phyloP scores from a whole-genome alignment of 2,888 invertebrate species.

The Himalopsyche kuldschensis region DNA sequence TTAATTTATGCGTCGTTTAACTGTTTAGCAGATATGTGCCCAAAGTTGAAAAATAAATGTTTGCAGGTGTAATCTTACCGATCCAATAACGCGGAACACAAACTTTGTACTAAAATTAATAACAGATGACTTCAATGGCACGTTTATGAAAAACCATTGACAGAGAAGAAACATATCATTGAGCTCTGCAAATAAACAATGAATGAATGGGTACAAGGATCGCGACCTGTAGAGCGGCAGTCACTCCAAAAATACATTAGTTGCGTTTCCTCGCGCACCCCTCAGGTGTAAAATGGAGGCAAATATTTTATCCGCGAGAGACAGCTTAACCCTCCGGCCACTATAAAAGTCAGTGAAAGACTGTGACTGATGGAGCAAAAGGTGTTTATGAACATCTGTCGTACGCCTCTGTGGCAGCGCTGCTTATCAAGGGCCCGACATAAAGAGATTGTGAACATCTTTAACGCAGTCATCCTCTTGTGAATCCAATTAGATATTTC shows the following conservation, averaged over 20 bases:
- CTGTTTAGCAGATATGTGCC: too few species aligned
- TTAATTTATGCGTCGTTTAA: too few species aligned
- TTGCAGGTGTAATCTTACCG: neutral
- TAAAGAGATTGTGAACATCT: neutral
- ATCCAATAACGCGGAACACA: neutral
- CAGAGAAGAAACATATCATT: neutral
- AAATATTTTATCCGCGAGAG: neutral
- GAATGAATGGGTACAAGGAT: neutral
- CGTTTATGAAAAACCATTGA: neutral
- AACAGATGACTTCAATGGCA: neutral
- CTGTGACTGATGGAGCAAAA: neutral
- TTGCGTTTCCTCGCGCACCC: neutral
- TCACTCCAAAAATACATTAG: neutral
- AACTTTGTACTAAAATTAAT: neutral
- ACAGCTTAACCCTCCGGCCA: neutral
- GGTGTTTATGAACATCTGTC: neutral
- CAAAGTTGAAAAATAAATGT: neutral
- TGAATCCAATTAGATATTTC: neutral
- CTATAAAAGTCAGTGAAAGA: neutral
- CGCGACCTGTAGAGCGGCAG: neutral
- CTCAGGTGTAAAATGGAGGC: neutral
- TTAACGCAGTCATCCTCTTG: neutral
- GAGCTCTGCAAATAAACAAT: neutral
- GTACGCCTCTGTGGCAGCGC: neutral
- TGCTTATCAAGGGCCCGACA: neutral